A percentile compares a stretch with the other conserved stretches of the same genome.
Evolutionary conservation across 2,888 invertebrate genomes (phyloP).

Genomic region (Pachycephus smyrnensis): DNA sequence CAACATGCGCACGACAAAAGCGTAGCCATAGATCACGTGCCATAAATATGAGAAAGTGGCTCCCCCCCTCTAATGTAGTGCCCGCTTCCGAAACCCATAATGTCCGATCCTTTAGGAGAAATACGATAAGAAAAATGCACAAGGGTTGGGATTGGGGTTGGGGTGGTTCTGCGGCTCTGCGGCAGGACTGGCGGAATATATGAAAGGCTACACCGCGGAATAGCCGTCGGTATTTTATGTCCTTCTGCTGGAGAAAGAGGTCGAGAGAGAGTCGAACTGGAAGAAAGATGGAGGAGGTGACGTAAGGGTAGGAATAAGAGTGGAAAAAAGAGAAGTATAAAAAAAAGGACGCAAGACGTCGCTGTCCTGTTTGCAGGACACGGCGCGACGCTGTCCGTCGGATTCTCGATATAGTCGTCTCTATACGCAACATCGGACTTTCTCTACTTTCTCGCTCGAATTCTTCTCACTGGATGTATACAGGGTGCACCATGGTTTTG

Average conservation of each 20-base stretch:
- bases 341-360: background rate
- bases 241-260: conserved; percentile 7
- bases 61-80: conserved; percentile 42
- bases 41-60: conserved; percentile 45
- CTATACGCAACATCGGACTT: background rate
- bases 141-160: background rate
- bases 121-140: conserved; percentile 42
- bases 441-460: background rate
- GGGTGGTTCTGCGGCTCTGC: background rate
- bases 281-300: background rate
- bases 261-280: background rate
- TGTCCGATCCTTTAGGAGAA: conserved; percentile 38
- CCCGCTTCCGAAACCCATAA: conserved; percentile 47
- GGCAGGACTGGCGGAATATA: conserved; percentile 15
- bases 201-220: conserved; percentile 21
- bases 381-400: background rate
- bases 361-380: background rate
- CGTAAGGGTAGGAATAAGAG: conserved; percentile 1
- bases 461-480: background rate
- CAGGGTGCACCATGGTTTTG: background rate
- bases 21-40: conserved; percentile 35
- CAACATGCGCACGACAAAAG: background rate
- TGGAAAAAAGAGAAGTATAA: background rate
- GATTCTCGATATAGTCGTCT: background rate
- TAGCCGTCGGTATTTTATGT: conserved; percentile 31